Evolutionary conservation across 2,113 vertebrate species (phyloP), one percentile per base, ranked within the genome.

Genomic region (Acrocephalus arundinaceus): DNA sequence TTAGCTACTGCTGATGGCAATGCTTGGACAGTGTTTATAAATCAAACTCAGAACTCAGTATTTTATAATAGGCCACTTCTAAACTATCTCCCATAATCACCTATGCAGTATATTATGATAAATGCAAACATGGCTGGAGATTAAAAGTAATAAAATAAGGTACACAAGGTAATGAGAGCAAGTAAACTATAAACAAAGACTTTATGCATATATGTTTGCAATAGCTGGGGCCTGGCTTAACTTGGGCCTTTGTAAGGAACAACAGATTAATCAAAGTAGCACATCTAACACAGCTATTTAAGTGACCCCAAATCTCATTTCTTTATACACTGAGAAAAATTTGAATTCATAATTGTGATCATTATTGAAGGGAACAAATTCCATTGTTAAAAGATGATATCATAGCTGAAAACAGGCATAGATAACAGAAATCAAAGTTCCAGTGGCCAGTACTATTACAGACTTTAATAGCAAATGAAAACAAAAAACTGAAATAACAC

Each of bases 1-100:
- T 97, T 96, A 97, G 93, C 96, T 95, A 83, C 89, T 93, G 85
- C 75, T 97, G 96, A 97, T 96, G 96, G 96, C 54, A 28, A 97
- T 65, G 72, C 88, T 88, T 66, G 86, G 92, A 94, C 75, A 96
- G 67, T 93, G 82, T 96, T 97, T 97, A 98, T 97, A 97, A 97
- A 97, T 97, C 96, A 97, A 87, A 89, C 68, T 77, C 73, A 96
- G 73, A 96, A 96, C 68, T 95, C 90, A 87, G 85, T 92, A 93
- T 97, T 97, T 97, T 96, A 95, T 94, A 98, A 97, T 68, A 78
- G 85, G n/a, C 93, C 93, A 94, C 94, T 97, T 89, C 78, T 95
- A 89, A 96, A 94, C 87, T 73, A 93, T 96, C 74, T 95, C 82
- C 80, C 78, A 97, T 91, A 87, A 97, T 96, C 95, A 97, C 77